Evolutionary conservation across 2,113 vertebrate species (phyloP), one percentile per base, ranked within the genome.

Genomic region (Rhinichthys klamathensis): DNA sequence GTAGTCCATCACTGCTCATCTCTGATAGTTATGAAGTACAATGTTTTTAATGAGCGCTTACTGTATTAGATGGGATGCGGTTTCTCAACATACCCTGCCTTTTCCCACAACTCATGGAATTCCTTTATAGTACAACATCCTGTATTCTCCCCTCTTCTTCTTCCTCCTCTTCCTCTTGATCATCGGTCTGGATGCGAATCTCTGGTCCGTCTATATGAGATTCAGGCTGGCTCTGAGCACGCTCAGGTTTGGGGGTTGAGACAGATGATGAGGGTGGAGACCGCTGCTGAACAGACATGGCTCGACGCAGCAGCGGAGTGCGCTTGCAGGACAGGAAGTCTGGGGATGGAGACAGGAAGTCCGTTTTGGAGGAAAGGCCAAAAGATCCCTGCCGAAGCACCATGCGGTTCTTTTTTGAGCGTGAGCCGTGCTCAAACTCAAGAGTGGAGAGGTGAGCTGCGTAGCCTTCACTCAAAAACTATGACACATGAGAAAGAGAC

Each of bases 201-300:
- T 86, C 88, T 0, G 86, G 86, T 21, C 82, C 84, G 16, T 96
- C 96, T 89, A 95, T 95, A 88, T 96, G 95, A 0, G 95, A 96
- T 85, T 97, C 96, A 0, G 96, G 96, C 89, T 97, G 96, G 91
- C 96, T 97, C 93, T 97, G 96, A n/a, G 96, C 96, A 30, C 96
- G 93, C 90, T 97, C 96, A 0, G 96, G 96, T 89, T 97, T 96
- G 77, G 95, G 96, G 78, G 94, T 95, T 61, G 90, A 84, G 1
- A 87, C 38, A 6, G 92, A 65, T 65, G 88, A 89, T 3, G 86
- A 91, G 0, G 96, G 96, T 0, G 96, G 96, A 44, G 96, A 95
- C 0, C 96, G 95, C 46, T 97, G 96, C 91, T 96, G 96, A 12
- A 97, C 96, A 0, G 96, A 96, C 95, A 96, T 94, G 86, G 96